Percentiles rank a stretch among this genome's conserved stretches.
Evolutionary conservation across 2,113 vertebrate genomes (phyloP).

Genomic region (Cynocephalus volans): DNA sequence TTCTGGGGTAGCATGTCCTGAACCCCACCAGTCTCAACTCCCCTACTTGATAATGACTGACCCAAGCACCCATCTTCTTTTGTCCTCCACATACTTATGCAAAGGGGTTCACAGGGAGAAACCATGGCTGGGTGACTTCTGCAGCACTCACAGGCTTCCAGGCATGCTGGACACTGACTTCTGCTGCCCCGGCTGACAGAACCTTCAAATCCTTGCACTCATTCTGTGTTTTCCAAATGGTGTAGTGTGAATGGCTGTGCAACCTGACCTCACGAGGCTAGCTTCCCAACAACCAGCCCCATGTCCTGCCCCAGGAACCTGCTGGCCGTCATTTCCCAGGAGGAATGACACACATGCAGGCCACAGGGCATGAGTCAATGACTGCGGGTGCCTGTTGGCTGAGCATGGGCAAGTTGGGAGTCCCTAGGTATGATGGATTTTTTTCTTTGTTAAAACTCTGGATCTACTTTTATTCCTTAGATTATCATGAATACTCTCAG

Average conservation of each 20-base stretch:
- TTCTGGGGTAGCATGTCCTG: neutral
- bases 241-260: neutral
- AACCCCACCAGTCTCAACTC: neutral
- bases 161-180: neutral
- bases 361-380: neutral
- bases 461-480: neutral
- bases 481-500: neutral
- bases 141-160: neutral
- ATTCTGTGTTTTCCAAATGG: neutral
- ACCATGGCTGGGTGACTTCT: neutral
- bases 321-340: neutral
- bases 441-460: slow-evolving; percentile 35
- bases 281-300: neutral
- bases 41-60: neutral
- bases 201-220: neutral
- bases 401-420: neutral
- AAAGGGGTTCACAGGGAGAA: neutral
- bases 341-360: neutral
- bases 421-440: neutral
- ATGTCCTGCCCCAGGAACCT: neutral
- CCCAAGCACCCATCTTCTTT: neutral
- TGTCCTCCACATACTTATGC: neutral
- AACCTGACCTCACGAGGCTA: neutral
- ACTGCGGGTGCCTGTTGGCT: neutral
- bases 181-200: neutral